A percentile compares a stretch with the other conserved stretches of the same genome.
phyloP scores from a whole-genome alignment of 1,140 invertebrate species.

The Drosophila pachea region DNA sequence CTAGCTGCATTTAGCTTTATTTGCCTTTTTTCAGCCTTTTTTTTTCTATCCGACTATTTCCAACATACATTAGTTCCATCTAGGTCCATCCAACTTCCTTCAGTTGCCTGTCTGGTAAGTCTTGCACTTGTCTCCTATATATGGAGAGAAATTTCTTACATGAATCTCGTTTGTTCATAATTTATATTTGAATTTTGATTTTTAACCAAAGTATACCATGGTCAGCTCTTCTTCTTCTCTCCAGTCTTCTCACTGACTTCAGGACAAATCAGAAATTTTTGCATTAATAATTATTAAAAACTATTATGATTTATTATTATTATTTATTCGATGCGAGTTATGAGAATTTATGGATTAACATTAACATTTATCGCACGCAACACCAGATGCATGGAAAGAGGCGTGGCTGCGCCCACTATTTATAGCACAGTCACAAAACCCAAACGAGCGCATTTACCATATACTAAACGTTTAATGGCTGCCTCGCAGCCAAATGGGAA shows the following conservation, averaged over 20 bases:
- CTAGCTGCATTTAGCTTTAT: no score
- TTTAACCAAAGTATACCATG: no score
- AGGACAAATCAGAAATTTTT: constrained; percentile 8
- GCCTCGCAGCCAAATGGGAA: neutral
- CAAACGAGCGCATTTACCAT: constrained; percentile 22
- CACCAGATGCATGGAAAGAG: neutral
- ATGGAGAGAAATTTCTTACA: no score
- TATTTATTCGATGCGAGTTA: constrained; percentile 21
- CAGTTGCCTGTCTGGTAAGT: no score
- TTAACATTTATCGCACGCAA: constrained; percentile 32
- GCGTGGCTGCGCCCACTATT: neutral
- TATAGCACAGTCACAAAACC: constrained; percentile 57
- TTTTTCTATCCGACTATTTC: no score
- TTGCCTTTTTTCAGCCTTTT: no score
- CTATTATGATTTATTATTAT: constrained; percentile 29
- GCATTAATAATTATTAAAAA: constrained; percentile 34
- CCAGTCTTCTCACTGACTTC: neutral
- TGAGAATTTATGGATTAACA: constrained; percentile 38
- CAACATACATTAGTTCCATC: no score
- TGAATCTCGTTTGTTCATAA: no score
- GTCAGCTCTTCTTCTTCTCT: no score
- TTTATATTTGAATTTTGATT: no score
- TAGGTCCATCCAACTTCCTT: no score
- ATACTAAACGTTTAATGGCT: constrained; percentile 56
- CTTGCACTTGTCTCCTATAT: no score